A percentile compares a stretch with the other conserved stretches of the same genome.
phyloP scores from a whole-genome alignment of 1,140 invertebrate genomes.

The Tetraneura akinire region DNA sequence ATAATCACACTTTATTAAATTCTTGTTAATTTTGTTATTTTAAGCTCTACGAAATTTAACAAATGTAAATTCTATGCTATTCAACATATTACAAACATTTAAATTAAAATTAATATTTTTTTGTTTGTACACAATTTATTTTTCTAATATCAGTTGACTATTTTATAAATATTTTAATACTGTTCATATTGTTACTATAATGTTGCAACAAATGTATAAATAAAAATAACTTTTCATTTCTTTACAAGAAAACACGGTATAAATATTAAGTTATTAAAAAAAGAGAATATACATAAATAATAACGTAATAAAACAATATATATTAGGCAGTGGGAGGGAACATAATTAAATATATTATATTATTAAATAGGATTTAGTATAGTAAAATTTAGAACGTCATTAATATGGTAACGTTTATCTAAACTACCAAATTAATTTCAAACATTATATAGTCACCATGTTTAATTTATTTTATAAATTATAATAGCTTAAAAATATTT shows the following conservation, averaged over 20 bases:
- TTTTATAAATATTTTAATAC: slow-evolving; percentile 40
- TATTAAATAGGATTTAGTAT: slow-evolving; percentile 21
- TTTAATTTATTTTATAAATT: slow-evolving; percentile 4
- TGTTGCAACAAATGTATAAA: slow-evolving; percentile 18
- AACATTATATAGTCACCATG: slow-evolving; percentile 15
- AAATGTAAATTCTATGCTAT: slow-evolving; percentile 10
- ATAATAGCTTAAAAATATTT: slow-evolving; percentile 38
- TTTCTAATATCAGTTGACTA: slow-evolving; percentile 17
- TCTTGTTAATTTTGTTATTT: neutral
- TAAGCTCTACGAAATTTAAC: slow-evolving; percentile 33
- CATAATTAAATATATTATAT: slow-evolving; percentile 19
- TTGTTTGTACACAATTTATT: slow-evolving; percentile 15
- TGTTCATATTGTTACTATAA: slow-evolving; percentile 25
- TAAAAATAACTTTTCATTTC: neutral
- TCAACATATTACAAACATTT: neutral
- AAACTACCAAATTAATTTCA: slow-evolving; percentile 39
- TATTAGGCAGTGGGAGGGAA: slow-evolving; percentile 47
- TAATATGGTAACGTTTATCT: slow-evolving; percentile 40
- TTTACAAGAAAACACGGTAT: slow-evolving; percentile 18
- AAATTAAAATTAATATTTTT: neutral
- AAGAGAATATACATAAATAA: neutral
- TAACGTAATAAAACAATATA: slow-evolving; percentile 5
- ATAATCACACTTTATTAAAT: neutral
- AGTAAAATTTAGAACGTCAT: slow-evolving; percentile 36
- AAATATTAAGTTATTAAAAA: slow-evolving; percentile 27